phyloP scores from a whole-genome alignment of 2,888 invertebrate species.

The Ormyrus rosae region DNA sequence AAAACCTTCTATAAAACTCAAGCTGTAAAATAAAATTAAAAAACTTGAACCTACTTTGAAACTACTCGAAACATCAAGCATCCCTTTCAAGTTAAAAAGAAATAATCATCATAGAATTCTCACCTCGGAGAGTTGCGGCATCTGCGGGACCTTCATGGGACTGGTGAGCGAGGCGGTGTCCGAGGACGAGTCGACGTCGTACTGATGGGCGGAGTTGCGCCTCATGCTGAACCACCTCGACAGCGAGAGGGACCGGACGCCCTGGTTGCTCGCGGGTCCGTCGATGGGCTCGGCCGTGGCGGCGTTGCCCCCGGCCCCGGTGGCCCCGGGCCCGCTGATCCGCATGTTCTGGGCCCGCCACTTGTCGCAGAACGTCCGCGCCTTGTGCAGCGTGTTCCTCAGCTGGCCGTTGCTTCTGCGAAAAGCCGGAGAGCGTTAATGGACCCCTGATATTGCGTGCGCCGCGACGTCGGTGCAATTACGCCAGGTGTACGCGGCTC shows the following conservation, averaged over 20 bases:
- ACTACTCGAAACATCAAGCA: not conserved
- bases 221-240: conserved; percentile 94
- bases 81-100: conserved; percentile 1
- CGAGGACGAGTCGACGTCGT: conserved; percentile 81
- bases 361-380: conserved; percentile 89
- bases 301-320: not conserved
- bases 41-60: not conserved
- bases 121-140: conserved; percentile 91
- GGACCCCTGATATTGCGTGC: no score
- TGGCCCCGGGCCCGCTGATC: conserved; percentile 63
- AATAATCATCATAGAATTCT: conserved; percentile 56
- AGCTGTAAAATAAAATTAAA: not conserved
- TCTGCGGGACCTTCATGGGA: conserved; percentile 77
- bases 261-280: conserved; percentile 46
- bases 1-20: not conserved
- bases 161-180: conserved; percentile 72
- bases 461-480: no score
- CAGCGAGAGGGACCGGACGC: conserved; percentile 81
- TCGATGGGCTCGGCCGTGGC: conserved; percentile 71
- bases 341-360: conserved; percentile 78
- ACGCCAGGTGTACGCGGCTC: no score
- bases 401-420: conserved; percentile 86
- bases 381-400: conserved; percentile 88
- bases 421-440: no score
- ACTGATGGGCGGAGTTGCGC: conserved; percentile 88